Evolutionary conservation across 2,113 vertebrate species (phyloP).

Genomic region (Heterotilapia buettikoferi): DNA sequence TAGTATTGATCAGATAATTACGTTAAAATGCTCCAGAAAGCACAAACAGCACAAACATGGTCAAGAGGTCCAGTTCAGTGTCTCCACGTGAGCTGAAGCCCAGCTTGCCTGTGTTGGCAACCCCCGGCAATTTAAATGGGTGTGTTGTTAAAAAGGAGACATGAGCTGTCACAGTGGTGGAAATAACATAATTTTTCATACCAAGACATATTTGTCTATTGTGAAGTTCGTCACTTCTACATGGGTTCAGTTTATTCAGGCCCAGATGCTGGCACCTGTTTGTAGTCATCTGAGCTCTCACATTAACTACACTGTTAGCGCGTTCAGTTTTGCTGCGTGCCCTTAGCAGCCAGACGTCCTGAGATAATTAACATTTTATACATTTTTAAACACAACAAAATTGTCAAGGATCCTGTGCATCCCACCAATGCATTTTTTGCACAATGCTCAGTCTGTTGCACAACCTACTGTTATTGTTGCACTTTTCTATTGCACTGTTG

Average conservation of each 20-base stretch:
- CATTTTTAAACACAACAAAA: background rate
- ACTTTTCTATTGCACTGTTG: background rate
- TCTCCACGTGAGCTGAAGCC: background rate
- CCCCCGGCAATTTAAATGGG: accelerated
- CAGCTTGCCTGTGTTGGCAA: background rate
- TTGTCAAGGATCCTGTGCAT: background rate
- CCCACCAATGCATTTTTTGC: background rate
- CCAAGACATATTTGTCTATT: background rate
- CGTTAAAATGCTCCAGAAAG: background rate
- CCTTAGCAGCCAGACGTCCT: background rate
- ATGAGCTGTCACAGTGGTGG: background rate
- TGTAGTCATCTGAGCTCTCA: accelerated
- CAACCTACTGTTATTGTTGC: background rate
- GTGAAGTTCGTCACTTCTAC: background rate
- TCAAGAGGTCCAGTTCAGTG: background rate
- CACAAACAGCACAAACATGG: accelerated
- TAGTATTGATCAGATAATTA: accelerated
- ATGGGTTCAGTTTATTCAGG: background rate
- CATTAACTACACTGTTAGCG: background rate
- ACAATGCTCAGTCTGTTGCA: background rate
- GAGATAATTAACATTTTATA: background rate
- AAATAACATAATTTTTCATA: background rate
- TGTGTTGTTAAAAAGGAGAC: accelerated
- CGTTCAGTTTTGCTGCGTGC: background rate
- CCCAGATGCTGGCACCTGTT: background rate